Percentiles rank a stretch among this genome's conserved stretches.
These are phyloP conservation scores for Thunnus albacares DNA, from an alignment of 2,797 vertebrate genomes.

Conservation along the genomic window DNA sequence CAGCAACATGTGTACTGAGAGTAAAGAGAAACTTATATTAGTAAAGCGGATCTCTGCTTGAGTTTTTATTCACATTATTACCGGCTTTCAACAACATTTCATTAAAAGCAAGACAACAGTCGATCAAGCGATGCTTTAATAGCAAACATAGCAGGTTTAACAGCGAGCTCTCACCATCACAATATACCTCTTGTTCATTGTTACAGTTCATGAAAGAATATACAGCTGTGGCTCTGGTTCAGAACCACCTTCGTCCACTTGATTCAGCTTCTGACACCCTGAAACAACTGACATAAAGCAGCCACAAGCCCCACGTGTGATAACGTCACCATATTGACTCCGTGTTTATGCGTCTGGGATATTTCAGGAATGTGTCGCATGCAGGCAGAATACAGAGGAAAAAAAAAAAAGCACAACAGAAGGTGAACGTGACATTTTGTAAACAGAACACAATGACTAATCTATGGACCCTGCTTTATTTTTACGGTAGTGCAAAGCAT, in stretches of 20 bases:
- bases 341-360: slow-evolving; percentile 52
- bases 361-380: slow-evolving; percentile 67
- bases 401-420: slow-evolving; percentile 66
- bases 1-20: slow-evolving; percentile 65
- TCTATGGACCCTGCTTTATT: slow-evolving; percentile 62
- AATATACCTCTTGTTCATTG: slow-evolving; percentile 57
- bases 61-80: slow-evolving; percentile 41
- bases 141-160: slow-evolving; percentile 65
- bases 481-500: slow-evolving; percentile 72
- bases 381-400: slow-evolving; percentile 64
- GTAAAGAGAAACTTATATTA: slow-evolving; percentile 62
- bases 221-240: slow-evolving; percentile 36
- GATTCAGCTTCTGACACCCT: slow-evolving; percentile 37
- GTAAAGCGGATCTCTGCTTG: slow-evolving; percentile 19
- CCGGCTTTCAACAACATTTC: neutral
- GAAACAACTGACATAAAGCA: slow-evolving; percentile 54
- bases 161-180: slow-evolving; percentile 65
- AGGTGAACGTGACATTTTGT: slow-evolving; percentile 55
- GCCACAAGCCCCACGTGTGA: slow-evolving; percentile 42
- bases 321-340: slow-evolving; percentile 35
- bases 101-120: slow-evolving; percentile 15
- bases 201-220: slow-evolving; percentile 49
- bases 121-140: slow-evolving; percentile 71
- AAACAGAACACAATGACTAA: slow-evolving; percentile 65
- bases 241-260: slow-evolving; percentile 22